Percentiles rank a stretch among this genome's conserved stretches.
Conservation (phyloP, 2,888 invertebrate species). For the Nemotelus pantherinus region DNA sequence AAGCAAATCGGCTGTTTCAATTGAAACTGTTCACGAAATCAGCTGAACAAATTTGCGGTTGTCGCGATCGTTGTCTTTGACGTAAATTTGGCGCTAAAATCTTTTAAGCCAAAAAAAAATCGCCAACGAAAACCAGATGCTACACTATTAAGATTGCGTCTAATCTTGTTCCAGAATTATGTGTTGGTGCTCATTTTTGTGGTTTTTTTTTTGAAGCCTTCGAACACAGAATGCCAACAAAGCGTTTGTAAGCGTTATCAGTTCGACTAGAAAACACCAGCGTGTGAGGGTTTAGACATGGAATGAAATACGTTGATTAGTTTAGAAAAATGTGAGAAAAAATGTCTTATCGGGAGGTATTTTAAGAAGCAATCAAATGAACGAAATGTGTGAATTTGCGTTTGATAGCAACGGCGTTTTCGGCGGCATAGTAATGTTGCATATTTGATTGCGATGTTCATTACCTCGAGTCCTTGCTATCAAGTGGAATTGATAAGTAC, state of each 20-base stretch:
- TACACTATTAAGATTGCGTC: neutral
- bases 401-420: too few relatives aligned
- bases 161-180: constrained; percentile 7
- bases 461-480: too few relatives aligned
- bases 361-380: constrained; percentile 1
- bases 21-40: too few relatives aligned
- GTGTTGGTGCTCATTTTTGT: neutral
- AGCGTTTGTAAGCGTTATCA: neutral
- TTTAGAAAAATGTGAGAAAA: neutral
- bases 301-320: constrained; percentile 14
- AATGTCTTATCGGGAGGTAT: neutral
- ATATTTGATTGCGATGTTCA: too few relatives aligned
- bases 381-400: neutral
- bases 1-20: too few relatives aligned
- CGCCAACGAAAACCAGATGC: neutral
- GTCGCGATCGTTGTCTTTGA: neutral
- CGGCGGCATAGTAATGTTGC: too few relatives aligned
- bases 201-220: neutral
- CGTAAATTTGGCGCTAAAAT: constrained; percentile 15
- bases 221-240: constrained; percentile 10
- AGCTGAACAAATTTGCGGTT: neutral
- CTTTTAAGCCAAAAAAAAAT: neutral
- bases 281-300: neutral
- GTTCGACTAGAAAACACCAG: neutral
- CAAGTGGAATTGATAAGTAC: too few relatives aligned